Percentiles rank a stretch among this genome's conserved stretches.
phyloP scores from a whole-genome alignment of 1,140 invertebrate species.

The Cydia pomonella region DNA sequence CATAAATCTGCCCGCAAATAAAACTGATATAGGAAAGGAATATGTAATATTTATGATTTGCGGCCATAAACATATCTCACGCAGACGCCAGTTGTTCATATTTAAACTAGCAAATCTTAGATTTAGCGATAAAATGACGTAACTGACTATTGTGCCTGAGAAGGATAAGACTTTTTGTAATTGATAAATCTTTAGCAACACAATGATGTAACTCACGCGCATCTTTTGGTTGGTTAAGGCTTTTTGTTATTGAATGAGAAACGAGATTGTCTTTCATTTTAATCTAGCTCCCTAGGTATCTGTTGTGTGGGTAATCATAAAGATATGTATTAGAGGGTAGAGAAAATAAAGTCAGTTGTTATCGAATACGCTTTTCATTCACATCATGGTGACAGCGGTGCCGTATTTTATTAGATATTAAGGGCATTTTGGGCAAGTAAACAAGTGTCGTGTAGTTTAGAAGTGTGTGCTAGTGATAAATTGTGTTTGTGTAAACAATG shows the following conservation, averaged over 20 bases:
- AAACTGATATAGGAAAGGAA: neutral
- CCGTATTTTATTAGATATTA: no score
- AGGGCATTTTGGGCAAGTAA: no score
- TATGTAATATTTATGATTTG: conserved; percentile 8
- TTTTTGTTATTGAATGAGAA: neutral
- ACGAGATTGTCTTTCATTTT: neutral
- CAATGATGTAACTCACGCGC: neutral
- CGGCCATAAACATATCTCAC: conserved; percentile 1
- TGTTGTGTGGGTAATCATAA: no score
- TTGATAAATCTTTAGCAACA: no score
- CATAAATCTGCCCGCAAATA: conserved; percentile 8
- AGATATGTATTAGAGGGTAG: no score
- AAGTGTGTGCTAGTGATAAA: no score
- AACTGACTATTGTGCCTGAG: neutral
- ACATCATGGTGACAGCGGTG: no score
- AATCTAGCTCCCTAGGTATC: neutral
- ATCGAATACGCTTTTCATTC: no score
- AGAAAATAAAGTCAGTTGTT: no score
- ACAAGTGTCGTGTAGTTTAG: no score
- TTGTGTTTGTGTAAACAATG: no score
- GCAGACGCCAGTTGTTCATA: neutral
- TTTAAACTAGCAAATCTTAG: conserved; percentile 1
- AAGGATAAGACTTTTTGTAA: no score
- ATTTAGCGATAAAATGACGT: neutral
- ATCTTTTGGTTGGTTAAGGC: neutral